Percentiles rank a stretch among this genome's conserved stretches.
phyloP scores from a whole-genome alignment of 2,113 vertebrate genomes.

The Rhineura floridana region DNA sequence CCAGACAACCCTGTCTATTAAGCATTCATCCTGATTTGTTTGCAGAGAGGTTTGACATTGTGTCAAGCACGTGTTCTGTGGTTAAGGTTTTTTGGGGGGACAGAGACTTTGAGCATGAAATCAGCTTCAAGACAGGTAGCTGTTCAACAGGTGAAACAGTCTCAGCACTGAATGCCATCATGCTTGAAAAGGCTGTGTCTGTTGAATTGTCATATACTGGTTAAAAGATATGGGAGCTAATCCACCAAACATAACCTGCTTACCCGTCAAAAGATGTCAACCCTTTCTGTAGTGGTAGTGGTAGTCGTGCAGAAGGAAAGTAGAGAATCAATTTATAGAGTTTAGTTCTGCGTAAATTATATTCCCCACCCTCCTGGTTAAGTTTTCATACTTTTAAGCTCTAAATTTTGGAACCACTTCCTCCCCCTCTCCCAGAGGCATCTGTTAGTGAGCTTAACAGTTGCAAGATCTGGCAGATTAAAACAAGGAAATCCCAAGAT shows the following conservation, averaged over 20 bases:
- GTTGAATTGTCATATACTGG: neutral
- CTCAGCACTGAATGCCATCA: neutral
- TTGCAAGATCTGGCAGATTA: constrained; percentile 13
- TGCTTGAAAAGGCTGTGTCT: neutral
- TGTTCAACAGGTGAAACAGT: neutral
- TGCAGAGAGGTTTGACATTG: too few species aligned
- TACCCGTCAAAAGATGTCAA: neutral
- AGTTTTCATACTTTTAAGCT: neutral
- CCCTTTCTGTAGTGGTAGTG: neutral
- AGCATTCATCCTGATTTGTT: too few species aligned
- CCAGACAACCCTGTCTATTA: too few species aligned
- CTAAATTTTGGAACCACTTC: too few species aligned
- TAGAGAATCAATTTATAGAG: neutral
- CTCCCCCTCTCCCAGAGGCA: neutral
- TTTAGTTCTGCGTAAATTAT: neutral
- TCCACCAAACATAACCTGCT: neutral
- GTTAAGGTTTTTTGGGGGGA: neutral
- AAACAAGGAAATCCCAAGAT: constrained; percentile 21
- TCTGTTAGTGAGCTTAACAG: constrained; percentile 1
- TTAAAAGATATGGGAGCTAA: neutral
- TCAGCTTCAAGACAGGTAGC: neutral
- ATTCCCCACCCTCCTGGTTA: neutral
- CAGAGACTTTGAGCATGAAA: neutral
- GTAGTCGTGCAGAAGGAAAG: neutral
- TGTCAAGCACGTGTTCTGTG: too few species aligned